Evolutionary conservation across 2,113 vertebrate species (phyloP), one percentile per base, ranked within the genome.

Genomic region (Falco punctatus): DNA sequence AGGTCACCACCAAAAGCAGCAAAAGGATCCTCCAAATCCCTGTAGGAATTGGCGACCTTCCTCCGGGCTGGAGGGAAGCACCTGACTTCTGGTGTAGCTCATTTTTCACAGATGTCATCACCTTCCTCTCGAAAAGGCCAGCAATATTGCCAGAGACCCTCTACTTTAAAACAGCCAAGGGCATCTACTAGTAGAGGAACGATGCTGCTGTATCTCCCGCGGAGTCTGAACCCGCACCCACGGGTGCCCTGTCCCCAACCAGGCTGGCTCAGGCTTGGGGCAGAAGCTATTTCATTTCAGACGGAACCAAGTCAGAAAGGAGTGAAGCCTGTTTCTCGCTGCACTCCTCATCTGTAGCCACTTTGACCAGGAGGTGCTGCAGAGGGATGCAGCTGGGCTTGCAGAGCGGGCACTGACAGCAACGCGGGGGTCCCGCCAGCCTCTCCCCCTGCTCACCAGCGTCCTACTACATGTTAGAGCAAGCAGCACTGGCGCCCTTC

Each of bases 171-270:
- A 62, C 1, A 91, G 46, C 35, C 54, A 15, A 33, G 38, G 38
- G 67, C 62, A 51, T 16, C 46, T n/a, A 55, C 40, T 15, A 21
- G 32, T 33, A 70, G 21, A 62, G 51, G 40, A 80, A 10, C 0
- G 0, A 9, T 12, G 10, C 9, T 7, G 27, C 27, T 26, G 11
- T 21, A n/a, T 38, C 58, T 67, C 35, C 13, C 1, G 2, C 3
- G 9, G 10, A 33, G 8, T 9, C 26, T 22, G 32, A 54, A 33
- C 30, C 19, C 32, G 17, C n/a, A 22, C 8, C 72, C 55, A 24
- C 2, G 1, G 24, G 28, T 24, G 35, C 24, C 32, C 14, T 9
- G 2, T 22, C 32, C 58, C 32, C 69, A 48, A 4, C 13, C 58
- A 42, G 13, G 19, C n/a, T 35, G 54, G 18, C 35, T 58, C 48